A percentile compares a stretch with the other conserved stretches of the same genome.
These are phyloP conservation scores for Leptestheria dahalacensis DNA, from an alignment of 1,140 invertebrate species.

Conservation along the genomic window DNA sequence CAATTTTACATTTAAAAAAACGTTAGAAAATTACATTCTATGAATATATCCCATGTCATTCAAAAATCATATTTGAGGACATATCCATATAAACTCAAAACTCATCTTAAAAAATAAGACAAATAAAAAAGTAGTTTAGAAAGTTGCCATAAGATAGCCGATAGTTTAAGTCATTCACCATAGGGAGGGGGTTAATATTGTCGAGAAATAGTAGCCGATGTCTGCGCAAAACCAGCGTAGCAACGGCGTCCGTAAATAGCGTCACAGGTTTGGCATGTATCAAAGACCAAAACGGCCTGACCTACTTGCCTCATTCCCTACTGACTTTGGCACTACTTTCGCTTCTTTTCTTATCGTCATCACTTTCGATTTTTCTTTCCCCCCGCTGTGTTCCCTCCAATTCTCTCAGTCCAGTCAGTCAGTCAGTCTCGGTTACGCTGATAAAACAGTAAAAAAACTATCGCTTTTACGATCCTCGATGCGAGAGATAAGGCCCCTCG, in stretches of 20 bases:
- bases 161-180: too few relatives aligned
- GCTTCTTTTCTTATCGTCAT: slow-evolving; percentile 4
- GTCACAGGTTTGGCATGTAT: neutral
- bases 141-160: too few relatives aligned
- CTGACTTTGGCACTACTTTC: slow-evolving; percentile 14
- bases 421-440: neutral
- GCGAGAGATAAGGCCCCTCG: neutral
- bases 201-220: neutral
- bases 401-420: neutral
- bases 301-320: slow-evolving; percentile 12
- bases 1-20: neutral
- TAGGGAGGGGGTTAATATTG: neutral
- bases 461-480: neutral
- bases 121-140: too few relatives aligned
- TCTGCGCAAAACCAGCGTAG: neutral
- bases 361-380: neutral
- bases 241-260: neutral
- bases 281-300: neutral
- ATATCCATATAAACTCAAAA: neutral
- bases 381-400: neutral
- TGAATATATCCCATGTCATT: neutral
- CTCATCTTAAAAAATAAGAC: too few relatives aligned
- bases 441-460: neutral
- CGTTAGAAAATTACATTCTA: neutral
- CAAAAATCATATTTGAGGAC: neutral